These are phyloP conservation scores for Gobionotothen gibberifrons DNA, from an alignment of 2,797 vertebrate species.

Conservation along the genomic window DNA sequence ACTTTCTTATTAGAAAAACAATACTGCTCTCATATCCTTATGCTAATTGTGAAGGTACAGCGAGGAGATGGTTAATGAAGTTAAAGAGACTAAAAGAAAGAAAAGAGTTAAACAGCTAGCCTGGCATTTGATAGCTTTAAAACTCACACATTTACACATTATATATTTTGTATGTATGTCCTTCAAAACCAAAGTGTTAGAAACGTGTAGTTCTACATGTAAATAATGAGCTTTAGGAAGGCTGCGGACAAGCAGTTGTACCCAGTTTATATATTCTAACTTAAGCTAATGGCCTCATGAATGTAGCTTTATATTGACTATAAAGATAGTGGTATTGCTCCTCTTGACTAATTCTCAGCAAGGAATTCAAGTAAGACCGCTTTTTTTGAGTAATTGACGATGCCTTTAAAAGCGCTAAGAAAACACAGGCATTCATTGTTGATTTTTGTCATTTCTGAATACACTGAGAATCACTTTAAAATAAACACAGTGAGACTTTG, in stretches of 20 bases:
- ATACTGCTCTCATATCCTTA: neutral
- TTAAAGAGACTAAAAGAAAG: no score
- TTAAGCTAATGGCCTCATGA: no score
- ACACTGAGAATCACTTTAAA: slow-evolving; percentile 15
- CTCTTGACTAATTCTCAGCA: neutral
- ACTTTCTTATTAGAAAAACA: neutral
- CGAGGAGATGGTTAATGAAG: no score
- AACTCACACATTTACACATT: neutral
- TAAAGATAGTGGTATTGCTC: neutral
- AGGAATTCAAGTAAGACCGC: neutral
- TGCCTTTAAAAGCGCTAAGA: neutral
- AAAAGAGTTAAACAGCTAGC: neutral
- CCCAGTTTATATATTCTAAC: no score
- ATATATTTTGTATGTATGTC: neutral
- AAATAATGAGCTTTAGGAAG: neutral
- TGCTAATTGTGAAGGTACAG: neutral
- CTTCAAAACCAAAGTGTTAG: neutral
- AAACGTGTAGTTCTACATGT: neutral
- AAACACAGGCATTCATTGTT: no score
- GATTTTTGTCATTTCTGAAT: neutral
- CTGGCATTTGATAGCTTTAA: neutral
- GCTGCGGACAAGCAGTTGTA: neutral
- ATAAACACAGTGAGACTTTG: slow-evolving; percentile 27
- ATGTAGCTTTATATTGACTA: neutral
- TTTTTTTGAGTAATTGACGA: no score